Base-by-base conservation (phyloP, 2,797 vertebrate genomes). In the Synanceia verrucosa region DNA sequence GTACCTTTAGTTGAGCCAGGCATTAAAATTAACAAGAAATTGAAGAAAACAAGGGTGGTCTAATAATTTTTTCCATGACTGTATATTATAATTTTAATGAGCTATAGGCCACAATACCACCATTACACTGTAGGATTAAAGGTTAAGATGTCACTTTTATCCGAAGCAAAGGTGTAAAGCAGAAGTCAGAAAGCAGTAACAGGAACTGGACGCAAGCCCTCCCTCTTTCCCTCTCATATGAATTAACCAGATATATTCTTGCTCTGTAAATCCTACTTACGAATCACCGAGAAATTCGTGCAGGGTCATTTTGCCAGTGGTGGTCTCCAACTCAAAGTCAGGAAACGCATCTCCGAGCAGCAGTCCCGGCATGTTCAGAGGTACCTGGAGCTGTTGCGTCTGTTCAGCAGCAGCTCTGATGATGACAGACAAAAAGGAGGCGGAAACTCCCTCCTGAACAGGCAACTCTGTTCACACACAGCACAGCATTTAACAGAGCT, bases 321-420 rank as follows among this genome's bases (percentile, higher is more conserved):
- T 98, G 14, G 95, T 95, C 3, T 96, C 94, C 18, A 95, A 96
- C 67, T 97, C 94, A 50, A 98, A 97, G 86, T 99, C 76, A 21
- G 97, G 97, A 70, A 97, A 94, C 5, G 87, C 78, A 1, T 98
- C 96, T 5, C 97, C 97, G 19, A 99, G 95, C 65, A 98, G 92
- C 66, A 97, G 67, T 0, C 95, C 96, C 16, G 95, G 95, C 92
- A 97, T 97, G 5, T 81, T 79, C 37, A 34, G 13, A 21, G 62
- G 14, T 59, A 13, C 23, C 5, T 66, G 26, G 26, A 53, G 12
- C 39, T 16, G 52, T 39, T 41, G 21, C 1, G 57, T 41, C 5
- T 52, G 74, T 29, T 28, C 11, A 6, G 34, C 72, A 5, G 69
- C 31, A 7, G 57, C 44, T 73, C 21, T 31, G 76, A 13, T 61